Percentiles rank a stretch among this genome's conserved stretches.
These are phyloP conservation scores for Drosophila sordidula DNA, from an alignment of 2,888 invertebrate species.

Conservation along the genomic window DNA sequence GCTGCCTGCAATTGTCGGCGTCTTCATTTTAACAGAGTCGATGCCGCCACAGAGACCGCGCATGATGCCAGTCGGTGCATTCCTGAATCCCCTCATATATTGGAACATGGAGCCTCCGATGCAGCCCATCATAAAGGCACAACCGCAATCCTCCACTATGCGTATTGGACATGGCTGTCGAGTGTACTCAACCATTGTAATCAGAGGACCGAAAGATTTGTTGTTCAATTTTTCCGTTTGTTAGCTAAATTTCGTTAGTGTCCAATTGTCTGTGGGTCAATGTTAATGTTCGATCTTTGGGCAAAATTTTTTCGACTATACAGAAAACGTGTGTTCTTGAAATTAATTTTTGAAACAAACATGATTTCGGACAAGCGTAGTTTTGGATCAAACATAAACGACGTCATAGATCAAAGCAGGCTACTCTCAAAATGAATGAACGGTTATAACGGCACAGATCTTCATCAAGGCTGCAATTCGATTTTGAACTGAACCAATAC, in stretches of 20 bases:
- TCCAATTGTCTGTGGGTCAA: conserved; percentile 17
- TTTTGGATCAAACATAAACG: not conserved
- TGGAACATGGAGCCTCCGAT: conserved; percentile 69
- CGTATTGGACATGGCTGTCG: conserved; percentile 71
- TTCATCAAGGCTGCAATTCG: too few species aligned
- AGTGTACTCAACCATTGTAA: conserved; percentile 66
- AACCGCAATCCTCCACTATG: conserved; percentile 72
- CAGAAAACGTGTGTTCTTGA: conserved; percentile 36
- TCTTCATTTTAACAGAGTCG: conserved; percentile 63
- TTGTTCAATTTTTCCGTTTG: conserved; percentile 4
- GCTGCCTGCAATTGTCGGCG: conserved; percentile 65
- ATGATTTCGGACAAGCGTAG: conserved; percentile 10
- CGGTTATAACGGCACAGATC: not conserved
- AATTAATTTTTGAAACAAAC: conserved; percentile 36
- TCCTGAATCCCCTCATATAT: conserved; percentile 61
- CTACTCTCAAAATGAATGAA: not conserved
- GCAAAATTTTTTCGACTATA: conserved; percentile 23
- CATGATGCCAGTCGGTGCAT: conserved; percentile 55
- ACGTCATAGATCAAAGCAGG: not conserved
- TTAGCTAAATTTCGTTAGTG: conserved; percentile 37
- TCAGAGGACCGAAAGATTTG: conserved; percentile 5
- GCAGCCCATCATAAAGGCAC: conserved; percentile 69
- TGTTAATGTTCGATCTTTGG: conserved; percentile 14
- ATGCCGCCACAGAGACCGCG: conserved; percentile 67
- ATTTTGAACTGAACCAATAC: too few species aligned